Base-by-base conservation (phyloP, 2,888 invertebrate species). In the Drosophila quinaria region DNA sequence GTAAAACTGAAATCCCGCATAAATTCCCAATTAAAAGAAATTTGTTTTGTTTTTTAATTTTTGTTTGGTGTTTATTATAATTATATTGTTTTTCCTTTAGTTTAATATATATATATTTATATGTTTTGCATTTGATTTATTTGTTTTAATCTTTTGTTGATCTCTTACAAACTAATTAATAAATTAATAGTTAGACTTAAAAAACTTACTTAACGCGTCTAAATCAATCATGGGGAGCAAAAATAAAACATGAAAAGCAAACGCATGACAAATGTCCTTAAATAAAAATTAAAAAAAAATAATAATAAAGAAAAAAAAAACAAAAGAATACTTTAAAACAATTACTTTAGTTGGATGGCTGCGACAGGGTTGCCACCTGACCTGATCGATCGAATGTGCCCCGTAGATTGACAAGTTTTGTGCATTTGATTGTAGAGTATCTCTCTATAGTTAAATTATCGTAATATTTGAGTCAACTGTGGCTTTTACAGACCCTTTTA, bases 131-230 rank as follows among this genome's bases (percentile, higher is more conserved):
- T 85, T 87, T 88, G 71, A 68, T 87, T 76, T 80, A 67, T 49
- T 75, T 73, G 68, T 73, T 70, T 74, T 75, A 75, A 68, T 63
- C 74, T 49, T 76, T 72, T 73, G 69, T 58, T 64, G 68, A 70
- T 81, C 63, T 50, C 88, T 83, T 87, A 90, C 88, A 59, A 81
- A 87, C 87, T 87, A 87, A 87, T 90, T 90, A 87, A 87, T 87
- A 87, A 87, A 90, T 87, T 89, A 87, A 80, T 89, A 87, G 77
- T 87, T 87, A 90, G 77, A 76, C 87, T 90, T 90, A 90, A 73
- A 78, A 74, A 83, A 74, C 69, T 78, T 58, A 67, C 90, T 86
- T 86, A 90, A 82, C 58, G 69, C 56, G 64, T 80, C 86, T 55
- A 79, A 83, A 70, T 90, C 62, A 70, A 75, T 72, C 74, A 87